Conservation (phyloP, 2,888 invertebrate genomes). For the Pristionchus japonicus region DNA sequence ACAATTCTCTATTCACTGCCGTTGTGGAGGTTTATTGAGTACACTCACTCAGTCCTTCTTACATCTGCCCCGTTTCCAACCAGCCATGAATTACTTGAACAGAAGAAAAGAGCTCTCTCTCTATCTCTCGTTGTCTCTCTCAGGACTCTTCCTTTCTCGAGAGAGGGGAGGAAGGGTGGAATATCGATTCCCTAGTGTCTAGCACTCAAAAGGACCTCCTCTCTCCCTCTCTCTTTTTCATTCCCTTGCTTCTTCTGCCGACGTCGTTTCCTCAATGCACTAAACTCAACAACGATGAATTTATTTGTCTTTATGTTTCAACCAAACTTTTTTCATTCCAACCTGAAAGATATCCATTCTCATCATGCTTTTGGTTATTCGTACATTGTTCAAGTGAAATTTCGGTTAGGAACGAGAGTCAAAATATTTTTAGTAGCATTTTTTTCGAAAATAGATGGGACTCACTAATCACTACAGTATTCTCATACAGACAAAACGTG, state of each 20-base stretch:
- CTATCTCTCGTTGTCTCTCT: not conserved
- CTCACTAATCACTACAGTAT: no score
- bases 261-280: not conserved
- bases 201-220: conserved; percentile 22
- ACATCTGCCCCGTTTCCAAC: conserved; percentile 29
- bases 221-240: not conserved
- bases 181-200: conserved; percentile 6
- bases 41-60: not conserved
- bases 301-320: not conserved
- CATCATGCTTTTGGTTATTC: not conserved
- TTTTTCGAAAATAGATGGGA: no score
- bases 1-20: not conserved
- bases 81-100: conserved; percentile 20
- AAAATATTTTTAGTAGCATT: no score
- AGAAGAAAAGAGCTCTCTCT: not conserved
- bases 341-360: not conserved
- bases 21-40: not conserved
- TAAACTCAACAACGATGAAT: not conserved
- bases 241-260: not conserved
- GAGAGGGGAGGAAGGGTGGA: conserved; percentile 14
- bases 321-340: not conserved
- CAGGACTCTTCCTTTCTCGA: not conserved
- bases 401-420: not conserved
- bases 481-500: no score
- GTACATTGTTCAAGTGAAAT: not conserved